A percentile compares a stretch with the other conserved stretches of the same genome.
phyloP scores from a whole-genome alignment of 2,888 invertebrate species.

The Coenonympha glycerion region DNA sequence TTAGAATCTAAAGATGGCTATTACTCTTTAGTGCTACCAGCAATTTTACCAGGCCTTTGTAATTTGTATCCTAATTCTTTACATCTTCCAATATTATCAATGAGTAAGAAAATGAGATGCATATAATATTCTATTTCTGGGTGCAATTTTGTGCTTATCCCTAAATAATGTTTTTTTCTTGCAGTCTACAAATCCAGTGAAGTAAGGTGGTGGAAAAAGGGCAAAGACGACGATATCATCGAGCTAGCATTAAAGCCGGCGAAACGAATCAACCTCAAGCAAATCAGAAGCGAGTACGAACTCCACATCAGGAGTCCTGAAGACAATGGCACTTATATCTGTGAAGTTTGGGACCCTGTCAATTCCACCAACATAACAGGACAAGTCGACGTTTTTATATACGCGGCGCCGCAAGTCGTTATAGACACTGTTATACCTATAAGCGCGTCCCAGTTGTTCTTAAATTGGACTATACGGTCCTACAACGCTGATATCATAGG shows the following conservation, averaged over 20 bases:
- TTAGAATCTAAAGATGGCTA: no score
- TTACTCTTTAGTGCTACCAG: no score
- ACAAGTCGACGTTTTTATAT: constrained; percentile 74
- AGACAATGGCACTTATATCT: constrained; percentile 80
- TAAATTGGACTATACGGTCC: constrained; percentile 88
- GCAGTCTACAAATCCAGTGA: constrained; percentile 53
- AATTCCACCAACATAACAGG: constrained; percentile 58
- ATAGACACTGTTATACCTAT: constrained; percentile 85
- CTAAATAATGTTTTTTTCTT: constrained; percentile 27
- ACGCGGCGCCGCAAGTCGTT: constrained; percentile 81
- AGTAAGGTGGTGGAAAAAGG: constrained; percentile 54
- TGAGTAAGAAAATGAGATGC: no score
- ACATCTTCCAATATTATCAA: no score
- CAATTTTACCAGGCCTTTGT: no score
- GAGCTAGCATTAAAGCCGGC: constrained; percentile 28
- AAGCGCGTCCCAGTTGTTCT: constrained; percentile 82
- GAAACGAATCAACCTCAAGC: constrained; percentile 51
- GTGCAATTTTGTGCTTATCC: no score
- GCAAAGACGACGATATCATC: constrained; percentile 34
- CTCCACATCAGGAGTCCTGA: constrained; percentile 73
- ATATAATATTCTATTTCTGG: no score
- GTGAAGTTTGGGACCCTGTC: constrained; percentile 48
- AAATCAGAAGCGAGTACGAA: constrained; percentile 73
- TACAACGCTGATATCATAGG: constrained; percentile 81
- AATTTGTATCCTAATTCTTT: no score